Evolutionary conservation across 1,140 invertebrate species (phyloP), one percentile per base, ranked within the genome.

Genomic region (Brachystomella parvula): DNA sequence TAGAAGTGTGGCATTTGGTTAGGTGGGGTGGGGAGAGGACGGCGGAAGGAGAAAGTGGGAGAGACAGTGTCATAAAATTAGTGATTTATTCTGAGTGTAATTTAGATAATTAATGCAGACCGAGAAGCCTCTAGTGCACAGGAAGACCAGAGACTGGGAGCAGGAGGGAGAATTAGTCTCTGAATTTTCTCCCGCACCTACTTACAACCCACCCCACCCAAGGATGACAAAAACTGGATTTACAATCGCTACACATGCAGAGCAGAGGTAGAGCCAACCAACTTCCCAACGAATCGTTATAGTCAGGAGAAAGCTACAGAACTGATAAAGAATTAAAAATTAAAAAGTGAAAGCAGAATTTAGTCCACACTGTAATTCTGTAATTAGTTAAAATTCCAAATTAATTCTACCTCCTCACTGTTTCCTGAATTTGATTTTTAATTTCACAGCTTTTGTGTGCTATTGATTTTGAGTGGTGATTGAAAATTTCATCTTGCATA

Each of bases 71-170:
- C 66, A 67, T 71, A 71, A 71, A 71, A 71, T 71, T 67, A 71
- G 69, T 71, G 69, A 71, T 71, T 71, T 67, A 71, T 71, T 65
- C 62, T 49, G 33, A 61, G 56, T 67, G 66, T 71, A 71, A 71
- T 71, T 71, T 71, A 65, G 65, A 71, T 71, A 71, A 71, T 71
- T 71, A 71, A 71, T 71, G 69, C 69, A 71, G 61, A 63, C 64
- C 53, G 19, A 63, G 30, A 28, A 19, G 63, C 31, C 9, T 31
- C n/a, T 21, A 53, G n/a, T 19, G 61, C 29, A 49, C 15, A n/a
- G 39, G 6, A 47, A 44, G 47, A n/a, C 28, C 21, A 24, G 9
- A 29, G 47, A 56, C 26, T 17, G 17, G 33, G 33, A 64, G 1
- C 19, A 0, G 9, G 17, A 57, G 29, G 35, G 53, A 32, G 32